These are phyloP conservation scores for Erebia epiphron DNA, from an alignment of 2,888 invertebrate species.

Conservation along the genomic window DNA sequence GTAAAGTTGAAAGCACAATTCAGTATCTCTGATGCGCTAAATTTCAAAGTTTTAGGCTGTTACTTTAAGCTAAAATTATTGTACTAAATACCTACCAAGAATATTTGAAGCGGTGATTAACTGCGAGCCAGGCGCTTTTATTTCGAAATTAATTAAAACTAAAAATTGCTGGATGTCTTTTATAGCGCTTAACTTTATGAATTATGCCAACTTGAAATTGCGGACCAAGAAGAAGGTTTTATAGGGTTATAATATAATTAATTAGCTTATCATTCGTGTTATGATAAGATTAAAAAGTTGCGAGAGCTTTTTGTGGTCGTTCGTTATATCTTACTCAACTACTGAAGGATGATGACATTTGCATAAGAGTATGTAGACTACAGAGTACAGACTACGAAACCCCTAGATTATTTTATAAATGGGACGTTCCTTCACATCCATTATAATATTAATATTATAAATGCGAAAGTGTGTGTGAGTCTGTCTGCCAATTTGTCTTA, in stretches of 20 bases:
- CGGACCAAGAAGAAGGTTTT: slow-evolving; percentile 25
- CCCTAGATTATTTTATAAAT: too few species aligned
- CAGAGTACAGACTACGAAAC: too few species aligned
- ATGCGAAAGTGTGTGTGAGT: too few species aligned
- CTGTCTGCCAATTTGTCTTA: too few species aligned
- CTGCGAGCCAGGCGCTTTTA: slow-evolving; percentile 33
- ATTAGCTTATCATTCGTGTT: slow-evolving; percentile 20
- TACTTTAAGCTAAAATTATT: slow-evolving; percentile 17
- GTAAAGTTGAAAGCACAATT: not conserved
- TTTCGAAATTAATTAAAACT: slow-evolving; percentile 42
- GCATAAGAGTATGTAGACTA: too few species aligned
- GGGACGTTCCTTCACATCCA: too few species aligned
- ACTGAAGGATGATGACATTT: too few species aligned
- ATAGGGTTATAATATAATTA: slow-evolving; percentile 29
- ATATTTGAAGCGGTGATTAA: slow-evolving; percentile 30
- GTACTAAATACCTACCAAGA: slow-evolving; percentile 19
- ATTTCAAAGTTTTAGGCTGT: slow-evolving; percentile 8
- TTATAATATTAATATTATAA: too few species aligned
- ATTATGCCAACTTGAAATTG: slow-evolving; percentile 37
- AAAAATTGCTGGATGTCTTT: slow-evolving; percentile 37
- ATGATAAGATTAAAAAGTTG: slow-evolving; percentile 18
- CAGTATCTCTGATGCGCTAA: not conserved
- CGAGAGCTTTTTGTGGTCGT: not conserved
- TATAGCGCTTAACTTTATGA: slow-evolving; percentile 37
- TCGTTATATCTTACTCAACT: not conserved